These are phyloP conservation scores for Loxodonta africana DNA, from an alignment of 2,113 vertebrate species.

Conservation along the genomic window DNA sequence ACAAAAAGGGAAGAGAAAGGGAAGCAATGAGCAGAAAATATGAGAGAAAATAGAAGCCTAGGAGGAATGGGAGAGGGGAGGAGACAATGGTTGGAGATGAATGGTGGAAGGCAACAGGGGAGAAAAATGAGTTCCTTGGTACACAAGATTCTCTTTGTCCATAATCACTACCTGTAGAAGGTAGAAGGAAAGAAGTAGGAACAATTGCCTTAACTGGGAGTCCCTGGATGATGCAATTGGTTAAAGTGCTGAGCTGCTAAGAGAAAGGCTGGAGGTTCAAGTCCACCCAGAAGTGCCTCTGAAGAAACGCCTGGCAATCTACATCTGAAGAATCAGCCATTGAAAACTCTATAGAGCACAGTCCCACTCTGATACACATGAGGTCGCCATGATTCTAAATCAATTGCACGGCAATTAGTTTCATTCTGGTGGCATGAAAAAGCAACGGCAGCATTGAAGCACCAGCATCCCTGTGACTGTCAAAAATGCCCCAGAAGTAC, in stretches of 20 bases:
- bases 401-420: neutral
- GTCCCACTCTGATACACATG: neutral
- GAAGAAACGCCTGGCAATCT: too few relatives aligned
- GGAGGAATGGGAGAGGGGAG: neutral
- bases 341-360: neutral
- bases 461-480: accelerated
- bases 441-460: neutral
- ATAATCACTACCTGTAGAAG: accelerated
- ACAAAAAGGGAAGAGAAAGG: accelerated
- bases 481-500: accelerated
- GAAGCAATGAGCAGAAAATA: neutral
- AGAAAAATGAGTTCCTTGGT: accelerated
- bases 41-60: accelerated
- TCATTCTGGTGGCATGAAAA: neutral
- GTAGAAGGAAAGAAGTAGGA: too few relatives aligned
- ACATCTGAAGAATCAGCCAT: neutral
- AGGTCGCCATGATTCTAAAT: neutral
- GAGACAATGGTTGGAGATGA: accelerated
- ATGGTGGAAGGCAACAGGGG: accelerated
- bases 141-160: neutral
- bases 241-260: neutral
- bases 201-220: neutral
- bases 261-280: too few relatives aligned
- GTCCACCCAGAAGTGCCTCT: too few relatives aligned
- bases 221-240: neutral